phyloP scores from a whole-genome alignment of 2,888 invertebrate species.

The Oligia strigilis region DNA sequence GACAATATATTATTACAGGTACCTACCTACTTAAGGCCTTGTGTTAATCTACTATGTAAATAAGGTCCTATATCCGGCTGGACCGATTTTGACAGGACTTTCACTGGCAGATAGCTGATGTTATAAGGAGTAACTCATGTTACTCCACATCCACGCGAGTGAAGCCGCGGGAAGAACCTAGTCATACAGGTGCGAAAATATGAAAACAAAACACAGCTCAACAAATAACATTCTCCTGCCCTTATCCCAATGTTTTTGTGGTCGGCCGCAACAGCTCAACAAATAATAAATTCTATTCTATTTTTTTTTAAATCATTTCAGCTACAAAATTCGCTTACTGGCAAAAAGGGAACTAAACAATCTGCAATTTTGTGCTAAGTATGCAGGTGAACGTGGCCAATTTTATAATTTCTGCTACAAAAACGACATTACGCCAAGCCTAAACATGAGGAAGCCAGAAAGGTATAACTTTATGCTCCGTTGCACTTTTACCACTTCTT shows the following conservation, averaged over 20 bases:
- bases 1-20: not conserved
- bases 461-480: not conserved
- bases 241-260: too few species aligned
- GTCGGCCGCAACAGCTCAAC: not conserved
- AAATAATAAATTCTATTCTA: not conserved
- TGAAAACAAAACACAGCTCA: too few species aligned
- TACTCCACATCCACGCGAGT: too few species aligned
- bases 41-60: not conserved
- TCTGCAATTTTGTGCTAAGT: too few species aligned
- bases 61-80: not conserved
- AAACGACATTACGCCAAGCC: not conserved
- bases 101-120: too few species aligned
- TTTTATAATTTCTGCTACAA: not conserved
- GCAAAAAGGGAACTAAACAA: too few species aligned
- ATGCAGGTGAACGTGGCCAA: not conserved
- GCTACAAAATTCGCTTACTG: not conserved
- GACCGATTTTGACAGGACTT: too few species aligned
- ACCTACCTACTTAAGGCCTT: not conserved
- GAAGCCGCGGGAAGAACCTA: too few species aligned
- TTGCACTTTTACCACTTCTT: not conserved
- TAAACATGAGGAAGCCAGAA: not conserved
- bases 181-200: too few species aligned
- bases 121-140: too few species aligned
- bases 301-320: not conserved
- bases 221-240: too few species aligned